These are phyloP conservation scores for Chionodraco myersi DNA, from an alignment of 2,113 vertebrate genomes.

Conservation along the genomic window DNA sequence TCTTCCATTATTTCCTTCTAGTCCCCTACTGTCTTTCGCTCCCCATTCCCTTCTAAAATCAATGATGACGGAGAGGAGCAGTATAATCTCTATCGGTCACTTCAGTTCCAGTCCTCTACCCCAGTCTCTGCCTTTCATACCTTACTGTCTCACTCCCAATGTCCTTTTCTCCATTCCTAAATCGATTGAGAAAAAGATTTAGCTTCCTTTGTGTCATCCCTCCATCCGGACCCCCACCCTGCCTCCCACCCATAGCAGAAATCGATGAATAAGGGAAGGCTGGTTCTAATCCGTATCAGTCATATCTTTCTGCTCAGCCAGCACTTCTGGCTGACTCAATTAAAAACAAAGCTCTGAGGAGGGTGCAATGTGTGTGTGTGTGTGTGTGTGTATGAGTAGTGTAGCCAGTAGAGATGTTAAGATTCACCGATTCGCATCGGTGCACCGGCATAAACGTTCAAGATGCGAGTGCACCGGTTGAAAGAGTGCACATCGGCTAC, in stretches of 20 bases:
- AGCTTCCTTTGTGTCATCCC: conserved; percentile 31
- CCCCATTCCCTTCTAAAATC: conserved; percentile 12
- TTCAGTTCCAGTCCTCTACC: conserved; percentile 6
- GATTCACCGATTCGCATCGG: no score
- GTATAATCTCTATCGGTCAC: conserved; percentile 19
- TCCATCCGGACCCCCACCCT: neutral
- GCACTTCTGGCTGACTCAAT: conserved; percentile 74
- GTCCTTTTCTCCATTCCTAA: conserved; percentile 53
- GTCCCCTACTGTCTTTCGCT: neutral
- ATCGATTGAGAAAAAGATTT: conserved; percentile 52
- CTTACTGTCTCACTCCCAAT: conserved; percentile 26
- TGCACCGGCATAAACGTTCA: no score
- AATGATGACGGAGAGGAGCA: conserved; percentile 14
- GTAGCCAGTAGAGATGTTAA: no score
- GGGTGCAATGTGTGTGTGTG: conserved; percentile 15
- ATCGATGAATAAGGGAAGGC: conserved; percentile 68
- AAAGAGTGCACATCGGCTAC: no score
- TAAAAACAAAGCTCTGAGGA: conserved; percentile 65
- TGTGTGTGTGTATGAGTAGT: neutral
- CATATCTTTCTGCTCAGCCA: conserved; percentile 69
- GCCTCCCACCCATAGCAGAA: conserved; percentile 29
- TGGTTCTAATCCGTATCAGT: conserved; percentile 71
- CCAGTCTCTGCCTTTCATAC: neutral
- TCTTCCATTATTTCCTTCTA: no score
- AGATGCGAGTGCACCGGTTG: no score